phyloP scores from a whole-genome alignment of 1,140 invertebrate species.

The Streblospio benedicti region DNA sequence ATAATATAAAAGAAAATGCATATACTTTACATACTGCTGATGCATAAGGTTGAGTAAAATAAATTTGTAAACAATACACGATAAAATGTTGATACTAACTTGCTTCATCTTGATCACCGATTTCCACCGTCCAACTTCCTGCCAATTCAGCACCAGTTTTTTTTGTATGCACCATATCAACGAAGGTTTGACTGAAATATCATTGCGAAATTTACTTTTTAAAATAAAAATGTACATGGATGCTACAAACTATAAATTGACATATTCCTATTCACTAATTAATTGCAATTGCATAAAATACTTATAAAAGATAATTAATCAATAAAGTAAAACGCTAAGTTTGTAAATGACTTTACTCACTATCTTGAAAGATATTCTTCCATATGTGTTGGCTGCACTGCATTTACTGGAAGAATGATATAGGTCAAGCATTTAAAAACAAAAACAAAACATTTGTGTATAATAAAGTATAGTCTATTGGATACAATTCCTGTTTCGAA shows the following conservation, averaged over 20 bases:
- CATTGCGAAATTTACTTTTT: no score
- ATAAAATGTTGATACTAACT: constrained; percentile 32
- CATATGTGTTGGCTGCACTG: constrained; percentile 77
- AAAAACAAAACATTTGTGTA: not conserved
- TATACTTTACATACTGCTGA: not conserved
- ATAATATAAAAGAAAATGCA: not conserved
- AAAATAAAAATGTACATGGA: no score
- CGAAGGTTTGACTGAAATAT: constrained; percentile 64
- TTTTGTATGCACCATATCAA: constrained; percentile 60
- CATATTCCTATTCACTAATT: no score
- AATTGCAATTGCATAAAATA: no score
- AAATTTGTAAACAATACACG: not conserved
- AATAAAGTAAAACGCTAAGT: not conserved
- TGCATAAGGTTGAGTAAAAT: not conserved
- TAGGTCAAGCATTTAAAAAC: not conserved
- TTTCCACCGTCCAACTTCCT: constrained; percentile 63
- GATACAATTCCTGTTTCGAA: no score
- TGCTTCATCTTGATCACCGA: constrained; percentile 95
- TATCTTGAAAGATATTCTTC: constrained; percentile 80
- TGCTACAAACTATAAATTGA: not conserved
- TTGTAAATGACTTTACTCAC: constrained; percentile 61
- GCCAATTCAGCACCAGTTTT: constrained; percentile 45
- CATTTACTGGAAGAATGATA: constrained; percentile 57
- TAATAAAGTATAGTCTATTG: no score
- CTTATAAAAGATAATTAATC: not conserved